phyloP scores from a whole-genome alignment of 2,888 invertebrate species.

The Ptychoptera albimana region DNA sequence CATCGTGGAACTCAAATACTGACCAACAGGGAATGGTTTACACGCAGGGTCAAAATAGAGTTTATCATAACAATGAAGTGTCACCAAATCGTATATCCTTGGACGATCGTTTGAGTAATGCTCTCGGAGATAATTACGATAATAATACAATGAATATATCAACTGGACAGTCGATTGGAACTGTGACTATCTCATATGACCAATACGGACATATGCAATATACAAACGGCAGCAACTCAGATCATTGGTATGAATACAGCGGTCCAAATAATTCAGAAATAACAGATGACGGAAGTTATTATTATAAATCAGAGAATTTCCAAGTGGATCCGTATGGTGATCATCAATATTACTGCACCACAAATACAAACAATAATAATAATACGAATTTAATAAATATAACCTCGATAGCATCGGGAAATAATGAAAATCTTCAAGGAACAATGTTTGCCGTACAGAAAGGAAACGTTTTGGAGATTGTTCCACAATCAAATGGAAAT shows the following conservation, averaged over 20 bases:
- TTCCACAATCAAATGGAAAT: conserved; percentile 15
- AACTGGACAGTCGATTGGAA: too few species aligned
- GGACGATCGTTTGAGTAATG: conserved; percentile 18
- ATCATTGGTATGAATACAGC: too few species aligned
- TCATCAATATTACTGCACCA: background rate
- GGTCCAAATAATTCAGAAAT: too few species aligned
- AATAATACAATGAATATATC: too few species aligned
- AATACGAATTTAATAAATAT: background rate
- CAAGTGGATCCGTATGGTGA: background rate
- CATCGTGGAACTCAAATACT: too few species aligned
- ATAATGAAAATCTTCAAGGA: background rate
- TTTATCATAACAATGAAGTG: conserved; percentile 15
- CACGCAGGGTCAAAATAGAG: too few species aligned
- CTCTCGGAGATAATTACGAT: conserved; percentile 11
- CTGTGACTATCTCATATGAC: too few species aligned
- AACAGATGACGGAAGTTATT: too few species aligned
- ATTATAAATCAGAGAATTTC: too few species aligned
- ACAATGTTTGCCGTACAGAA: conserved; percentile 24
- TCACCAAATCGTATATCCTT: conserved; percentile 18
- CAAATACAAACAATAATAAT: background rate
- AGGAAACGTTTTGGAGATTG: conserved; percentile 28
- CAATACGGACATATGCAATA: too few species aligned
- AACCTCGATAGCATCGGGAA: background rate
- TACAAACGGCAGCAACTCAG: too few species aligned
- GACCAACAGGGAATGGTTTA: too few species aligned